Percentiles rank a stretch among this genome's conserved stretches.
phyloP scores from a whole-genome alignment of 2,113 vertebrate species.

The Cottus gobio region DNA sequence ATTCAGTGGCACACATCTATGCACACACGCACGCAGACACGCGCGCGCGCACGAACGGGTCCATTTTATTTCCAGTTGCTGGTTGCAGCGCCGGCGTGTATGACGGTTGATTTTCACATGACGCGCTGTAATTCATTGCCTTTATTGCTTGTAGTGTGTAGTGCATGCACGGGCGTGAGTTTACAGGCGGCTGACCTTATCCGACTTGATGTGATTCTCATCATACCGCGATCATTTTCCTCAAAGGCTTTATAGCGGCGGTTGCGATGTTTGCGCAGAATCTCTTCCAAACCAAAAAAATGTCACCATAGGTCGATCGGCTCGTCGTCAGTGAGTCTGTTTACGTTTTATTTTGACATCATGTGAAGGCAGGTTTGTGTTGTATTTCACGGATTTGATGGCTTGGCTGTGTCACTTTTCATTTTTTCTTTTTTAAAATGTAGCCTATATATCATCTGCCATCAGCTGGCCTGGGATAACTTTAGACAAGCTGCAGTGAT shows the following conservation, averaged over 20 bases:
- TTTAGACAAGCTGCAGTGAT: conserved; percentile 9
- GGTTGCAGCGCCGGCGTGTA: conserved; percentile 27
- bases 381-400: not conserved
- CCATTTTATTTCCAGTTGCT: conserved; percentile 57
- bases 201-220: conserved; percentile 61
- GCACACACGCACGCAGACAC: not conserved
- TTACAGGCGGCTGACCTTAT: conserved; percentile 66
- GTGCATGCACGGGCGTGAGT: conserved; percentile 20
- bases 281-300: not conserved
- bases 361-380: conserved; percentile 12
- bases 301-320: conserved; percentile 43
- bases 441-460: conserved; percentile 14
- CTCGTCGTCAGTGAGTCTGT: conserved; percentile 37
- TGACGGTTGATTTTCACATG: conserved; percentile 21
- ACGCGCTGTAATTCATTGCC: conserved; percentile 8
- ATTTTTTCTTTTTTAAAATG: not conserved
- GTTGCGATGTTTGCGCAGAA: conserved; percentile 40
- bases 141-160: not conserved
- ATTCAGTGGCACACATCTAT: not conserved
- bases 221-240: conserved; percentile 61
- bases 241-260: conserved; percentile 5
- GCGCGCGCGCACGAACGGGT: conserved; percentile 42
- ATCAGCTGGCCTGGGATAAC: conserved; percentile 30
- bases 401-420: not conserved
- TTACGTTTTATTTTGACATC: conserved; percentile 34